Evolutionary conservation across 2,888 invertebrate genomes (phyloP).

Genomic region (Drosophila anceps): DNA sequence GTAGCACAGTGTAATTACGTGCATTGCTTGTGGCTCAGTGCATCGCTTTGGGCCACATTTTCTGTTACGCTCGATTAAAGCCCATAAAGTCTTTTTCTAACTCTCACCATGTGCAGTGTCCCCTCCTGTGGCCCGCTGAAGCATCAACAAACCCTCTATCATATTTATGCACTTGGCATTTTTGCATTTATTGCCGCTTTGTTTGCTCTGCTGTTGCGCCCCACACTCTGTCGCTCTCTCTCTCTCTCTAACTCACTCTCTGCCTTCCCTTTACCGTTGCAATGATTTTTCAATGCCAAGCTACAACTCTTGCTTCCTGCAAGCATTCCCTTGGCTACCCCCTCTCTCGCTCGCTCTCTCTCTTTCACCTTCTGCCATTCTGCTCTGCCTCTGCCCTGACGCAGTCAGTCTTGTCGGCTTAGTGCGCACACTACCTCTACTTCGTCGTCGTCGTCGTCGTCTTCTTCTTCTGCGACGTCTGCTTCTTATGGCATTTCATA

Average conservation of each 20-base stretch:
- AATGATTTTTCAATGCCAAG: conserved; percentile 78
- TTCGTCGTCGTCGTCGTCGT: background rate
- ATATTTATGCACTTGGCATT: conserved; percentile 78
- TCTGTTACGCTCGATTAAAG: conserved; percentile 73
- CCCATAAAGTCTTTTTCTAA: conserved; percentile 55
- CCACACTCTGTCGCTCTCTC: background rate
- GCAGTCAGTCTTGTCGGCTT: conserved; percentile 77
- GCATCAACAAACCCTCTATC: conserved; percentile 27
- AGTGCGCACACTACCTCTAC: conserved; percentile 39
- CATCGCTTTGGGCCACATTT: conserved; percentile 34
- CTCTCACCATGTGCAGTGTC: conserved; percentile 1
- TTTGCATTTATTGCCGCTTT: conserved; percentile 65
- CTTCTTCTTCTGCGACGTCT: background rate
- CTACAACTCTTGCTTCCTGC: conserved; percentile 51
- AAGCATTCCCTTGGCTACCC: conserved; percentile 32
- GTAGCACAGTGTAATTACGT: conserved; percentile 21
- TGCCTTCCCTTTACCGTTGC: conserved; percentile 5
- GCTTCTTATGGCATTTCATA: conserved; percentile 20
- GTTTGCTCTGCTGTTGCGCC: conserved; percentile 40
- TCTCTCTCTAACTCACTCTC: background rate
- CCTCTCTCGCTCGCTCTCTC: background rate
- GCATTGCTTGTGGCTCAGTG: conserved; percentile 20
- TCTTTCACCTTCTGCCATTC: background rate
- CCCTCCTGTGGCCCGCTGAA: background rate
- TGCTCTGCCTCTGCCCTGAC: background rate